Percentiles rank a stretch among this genome's conserved stretches.
These are phyloP conservation scores for Molorchus minor DNA, from an alignment of 2,888 invertebrate species.

Conservation along the genomic window DNA sequence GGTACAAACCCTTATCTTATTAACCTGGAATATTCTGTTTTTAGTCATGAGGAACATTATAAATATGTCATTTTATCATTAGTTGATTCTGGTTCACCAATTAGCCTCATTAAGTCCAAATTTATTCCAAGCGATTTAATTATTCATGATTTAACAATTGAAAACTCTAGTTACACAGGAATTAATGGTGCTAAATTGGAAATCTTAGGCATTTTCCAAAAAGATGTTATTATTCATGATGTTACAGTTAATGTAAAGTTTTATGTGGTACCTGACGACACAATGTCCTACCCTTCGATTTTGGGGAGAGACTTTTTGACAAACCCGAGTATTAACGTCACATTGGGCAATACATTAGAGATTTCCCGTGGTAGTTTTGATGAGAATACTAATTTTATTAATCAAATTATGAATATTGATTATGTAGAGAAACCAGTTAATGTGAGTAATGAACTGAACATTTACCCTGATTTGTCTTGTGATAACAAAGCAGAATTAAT, in stretches of 20 bases:
- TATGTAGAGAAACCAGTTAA: not conserved
- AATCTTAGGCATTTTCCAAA: slow-evolving; percentile 24
- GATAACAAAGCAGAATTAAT: not conserved
- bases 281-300: slow-evolving; percentile 24
- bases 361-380: slow-evolving; percentile 6
- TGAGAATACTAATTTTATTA: not conserved
- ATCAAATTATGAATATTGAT: slow-evolving; percentile 1
- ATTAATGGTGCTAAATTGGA: slow-evolving; percentile 28
- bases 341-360: not conserved
- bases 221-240: slow-evolving; percentile 7
- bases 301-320: slow-evolving; percentile 26
- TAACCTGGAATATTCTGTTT: not conserved
- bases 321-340: slow-evolving; percentile 7
- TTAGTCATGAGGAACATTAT: not conserved
- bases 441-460: not conserved
- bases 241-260: slow-evolving; percentile 16
- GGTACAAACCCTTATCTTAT: not conserved
- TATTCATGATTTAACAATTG: not conserved
- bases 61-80: slow-evolving; percentile 2
- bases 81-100: slow-evolving; percentile 30
- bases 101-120: slow-evolving; percentile 26
- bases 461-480: not conserved
- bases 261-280: slow-evolving; percentile 26
- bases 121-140: slow-evolving; percentile 13
- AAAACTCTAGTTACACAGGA: slow-evolving; percentile 13